phyloP scores from a whole-genome alignment of 2,113 vertebrate genomes.

The Hydrolagus affinis region DNA sequence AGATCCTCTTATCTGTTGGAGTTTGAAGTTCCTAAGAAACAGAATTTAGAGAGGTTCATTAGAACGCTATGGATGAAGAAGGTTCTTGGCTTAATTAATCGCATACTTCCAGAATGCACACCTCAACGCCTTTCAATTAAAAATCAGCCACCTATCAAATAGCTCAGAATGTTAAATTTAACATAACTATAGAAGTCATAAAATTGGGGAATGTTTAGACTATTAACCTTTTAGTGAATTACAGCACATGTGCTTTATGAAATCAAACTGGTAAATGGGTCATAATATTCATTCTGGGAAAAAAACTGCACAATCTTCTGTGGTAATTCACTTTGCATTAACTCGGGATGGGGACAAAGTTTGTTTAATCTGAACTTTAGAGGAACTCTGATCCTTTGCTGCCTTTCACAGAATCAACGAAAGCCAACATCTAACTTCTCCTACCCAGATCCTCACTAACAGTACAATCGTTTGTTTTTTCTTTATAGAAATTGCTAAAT shows the following conservation, averaged over 20 bases:
- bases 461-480: neutral
- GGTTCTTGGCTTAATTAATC: neutral
- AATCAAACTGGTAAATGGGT: too few relatives aligned
- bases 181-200: too few relatives aligned
- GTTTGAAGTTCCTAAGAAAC: conserved; percentile 78
- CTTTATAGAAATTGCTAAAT: neutral
- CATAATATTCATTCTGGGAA: too few relatives aligned
- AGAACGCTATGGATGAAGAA: neutral
- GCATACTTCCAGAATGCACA: too few relatives aligned
- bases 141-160: neutral
- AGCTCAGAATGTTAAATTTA: neutral
- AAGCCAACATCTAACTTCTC: neutral
- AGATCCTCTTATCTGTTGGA: conserved; percentile 89
- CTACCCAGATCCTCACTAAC: neutral
- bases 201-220: too few relatives aligned
- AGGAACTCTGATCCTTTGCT: neutral
- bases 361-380: neutral
- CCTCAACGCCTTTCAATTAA: neutral
- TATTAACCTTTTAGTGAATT: too few relatives aligned
- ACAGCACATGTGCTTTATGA: too few relatives aligned
- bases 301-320: too few relatives aligned
- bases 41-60: neutral
- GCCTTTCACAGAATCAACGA: neutral
- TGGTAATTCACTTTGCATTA: too few relatives aligned
- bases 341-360: too few relatives aligned